Percentiles rank a stretch among this genome's conserved stretches.
These are phyloP conservation scores for Microctenopoma lineatum DNA, from an alignment of 2,797 vertebrate species.

Conservation along the genomic window DNA sequence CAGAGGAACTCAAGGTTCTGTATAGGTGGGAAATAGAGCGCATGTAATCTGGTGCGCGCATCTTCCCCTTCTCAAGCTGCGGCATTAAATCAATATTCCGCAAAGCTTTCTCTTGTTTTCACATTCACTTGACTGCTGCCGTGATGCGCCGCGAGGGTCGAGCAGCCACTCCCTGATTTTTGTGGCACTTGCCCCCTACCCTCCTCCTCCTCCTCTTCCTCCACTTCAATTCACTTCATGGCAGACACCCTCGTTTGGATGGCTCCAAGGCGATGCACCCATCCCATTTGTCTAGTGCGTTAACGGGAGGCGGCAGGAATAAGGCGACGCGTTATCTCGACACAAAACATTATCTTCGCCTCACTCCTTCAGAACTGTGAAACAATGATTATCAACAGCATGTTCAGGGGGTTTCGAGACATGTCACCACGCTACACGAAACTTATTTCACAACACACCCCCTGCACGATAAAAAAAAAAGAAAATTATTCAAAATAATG, in stretches of 20 bases:
- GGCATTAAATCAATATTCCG: conserved; percentile 95
- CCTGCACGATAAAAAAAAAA: conserved; percentile 16
- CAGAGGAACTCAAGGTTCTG: conserved; percentile 87
- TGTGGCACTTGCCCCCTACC: conserved; percentile 76
- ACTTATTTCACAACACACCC: conserved; percentile 54
- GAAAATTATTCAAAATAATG: conserved; percentile 6
- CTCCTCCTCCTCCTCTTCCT: conserved; percentile 42
- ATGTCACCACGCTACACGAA: conserved; percentile 65
- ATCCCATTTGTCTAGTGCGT: conserved; percentile 70
- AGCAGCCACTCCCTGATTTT: conserved; percentile 83
- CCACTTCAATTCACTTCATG: conserved; percentile 64
- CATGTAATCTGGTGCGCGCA: conserved; percentile 89
- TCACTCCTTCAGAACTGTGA: conserved; percentile 65
- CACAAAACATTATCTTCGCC: conserved; percentile 73
- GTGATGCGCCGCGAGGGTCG: conserved; percentile 87
- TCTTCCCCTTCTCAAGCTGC: conserved; percentile 88
- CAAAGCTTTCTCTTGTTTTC: conserved; percentile 91
- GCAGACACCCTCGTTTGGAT: conserved; percentile 77
- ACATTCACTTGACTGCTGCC: conserved; percentile 92
- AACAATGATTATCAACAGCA: conserved; percentile 74
- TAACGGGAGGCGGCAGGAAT: conserved; percentile 73
- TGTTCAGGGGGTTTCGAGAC: conserved; percentile 57
- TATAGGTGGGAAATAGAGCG: conserved; percentile 90
- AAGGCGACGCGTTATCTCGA: conserved; percentile 68
- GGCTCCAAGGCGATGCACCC: conserved; percentile 74